Evolutionary conservation across 2,888 invertebrate species (phyloP), one percentile per base, ranked within the genome.

Genomic region (Catocala sponsa): DNA sequence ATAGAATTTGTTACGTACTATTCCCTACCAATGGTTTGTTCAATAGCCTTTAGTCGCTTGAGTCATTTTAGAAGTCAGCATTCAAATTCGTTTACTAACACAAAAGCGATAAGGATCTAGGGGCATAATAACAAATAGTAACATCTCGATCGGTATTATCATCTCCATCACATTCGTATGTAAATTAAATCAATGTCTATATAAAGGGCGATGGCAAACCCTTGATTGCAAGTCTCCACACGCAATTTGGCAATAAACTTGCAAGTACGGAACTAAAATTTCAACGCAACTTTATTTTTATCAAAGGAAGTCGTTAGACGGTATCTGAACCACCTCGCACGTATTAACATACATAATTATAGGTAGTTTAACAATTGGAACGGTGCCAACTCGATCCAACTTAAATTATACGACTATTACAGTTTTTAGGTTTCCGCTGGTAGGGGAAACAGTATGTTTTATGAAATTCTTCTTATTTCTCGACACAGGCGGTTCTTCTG

Each of bases 231-330:
- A 80, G 81, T 69, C 80, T 79, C 74, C 69, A 82, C 93, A 93
- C 93, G 93, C 93, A 90, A 93, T 91, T 87, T 89, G 84, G 83
- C 90, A 88, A 93, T 93, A 93, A 92, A 93, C 89, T 90, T 91
- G 88, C 89, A 90, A 84, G 88, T 87, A 89, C 91, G 93, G 92
- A 93, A 92, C 93, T 92, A 83, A 93, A 93, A 92, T 93, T 93
- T 93, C 93, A 93, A 92, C 93, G 92, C 93, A 93, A 92, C 92
- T 92, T 92, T 91, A 92, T 93, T 92, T 93, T 92, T 92, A 92
- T 92, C 91, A 88, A 85, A 90, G 93, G 92, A 93, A 93, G 93
- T 93, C 92, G 93, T 93, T 93, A 93, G 92, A 90, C 91, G 91
- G 77, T 93, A 93, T 93, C 93, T 91, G 89, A 88, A 86, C 90